Evolutionary conservation across 2,113 vertebrate species (phyloP), one percentile per base, ranked within the genome.

Genomic region (Kryptolebias marmoratus): DNA sequence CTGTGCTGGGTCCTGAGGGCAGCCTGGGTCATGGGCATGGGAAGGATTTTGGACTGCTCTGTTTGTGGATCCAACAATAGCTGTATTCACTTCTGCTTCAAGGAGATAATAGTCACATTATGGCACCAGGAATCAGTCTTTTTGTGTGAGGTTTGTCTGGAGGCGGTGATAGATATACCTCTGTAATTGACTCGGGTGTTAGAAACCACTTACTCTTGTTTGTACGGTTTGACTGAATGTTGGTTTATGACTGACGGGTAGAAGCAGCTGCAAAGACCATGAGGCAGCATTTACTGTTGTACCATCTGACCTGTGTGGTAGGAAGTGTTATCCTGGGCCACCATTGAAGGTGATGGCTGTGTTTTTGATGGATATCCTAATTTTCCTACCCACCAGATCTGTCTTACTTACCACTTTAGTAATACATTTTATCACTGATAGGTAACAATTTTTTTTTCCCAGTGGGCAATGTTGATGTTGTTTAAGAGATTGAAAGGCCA

Each of bases 111-210:
- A 13, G 58, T 39, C 5, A 27, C 63, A 48, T 71, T 57, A 44
- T 31, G 63, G 67, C 59, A 48, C 49, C 73, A 30, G 16, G 54
- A 68, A 52, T 58, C 52, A 72, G 57, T 49, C 48, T 62, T 73
- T 82, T 52, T 71, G 47, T 62, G 52, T 72, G 69, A 57, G 49
- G 22, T 75, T 80, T 81, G 70, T 84, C 68, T 78, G 55, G 39
- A 80, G 39, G 67, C 65, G 75, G 74, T 86, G 74, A 80, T 88
- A 81, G 76, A 88, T 89, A 76, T 67, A 80, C 64, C 63, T 80
- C 73, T 77, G 54, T 79, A 81, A 82, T 85, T 81, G 77, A 88
- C 74, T 79, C 16, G 52, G 55, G 81, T 87, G 81, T 88, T 79
- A 83, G 64, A 79, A 78, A 73, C 14, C 80, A 72, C 73, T 80